Base-by-base conservation (phyloP, 2,113 vertebrate genomes). In the Macquaria ambigua region DNA sequence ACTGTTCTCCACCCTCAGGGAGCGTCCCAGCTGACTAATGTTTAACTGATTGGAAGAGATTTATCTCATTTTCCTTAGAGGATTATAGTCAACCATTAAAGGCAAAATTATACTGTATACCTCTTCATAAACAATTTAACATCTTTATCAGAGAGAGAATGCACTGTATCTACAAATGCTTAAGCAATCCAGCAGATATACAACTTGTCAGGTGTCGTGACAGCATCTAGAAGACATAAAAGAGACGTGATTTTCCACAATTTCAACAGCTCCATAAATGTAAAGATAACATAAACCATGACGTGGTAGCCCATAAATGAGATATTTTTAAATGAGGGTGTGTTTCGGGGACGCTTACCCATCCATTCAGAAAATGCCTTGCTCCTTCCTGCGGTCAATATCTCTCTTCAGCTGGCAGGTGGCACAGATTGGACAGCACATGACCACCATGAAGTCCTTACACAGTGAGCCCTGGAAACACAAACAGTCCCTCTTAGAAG, bases 371-470 rank as follows among this genome's bases (percentile, higher is more conserved):
- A 96, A 95, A 61, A 93, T 86, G 50, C 93, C 91, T 11, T 94
- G 93, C 4, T 93, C 78, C 91, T 96, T 95, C 50, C 95, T 90
- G 28, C 53, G 86, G 21, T 95, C 76, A 1, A 96, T 96, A 2
- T 96, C 95, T 84, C 95, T 94, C 93, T 92, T 96, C 74, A 96
- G 85, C 41, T 96, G 96, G 74, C 96, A 96, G 72, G 87, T 77
- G 5, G 92, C 14, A 21, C 96, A 96, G 4, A 79, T 0, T 0
- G 39, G 2, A 67, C 94, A 96, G 67, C 16, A 95, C 0, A 0
- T 0, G 2, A 3, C 0, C 0, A 23, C 0, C 14, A 90, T 10
- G 23, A 2, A 96, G 59, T 96, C 96, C 0, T 58, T n/a, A 20
- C 83, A 93, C 87, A 96, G 15, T 0, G 96, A 96, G 0, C 96